Percentiles rank a stretch among this genome's conserved stretches.
phyloP scores from a whole-genome alignment of 1,140 invertebrate genomes.

The Drosophila punjabiensis region DNA sequence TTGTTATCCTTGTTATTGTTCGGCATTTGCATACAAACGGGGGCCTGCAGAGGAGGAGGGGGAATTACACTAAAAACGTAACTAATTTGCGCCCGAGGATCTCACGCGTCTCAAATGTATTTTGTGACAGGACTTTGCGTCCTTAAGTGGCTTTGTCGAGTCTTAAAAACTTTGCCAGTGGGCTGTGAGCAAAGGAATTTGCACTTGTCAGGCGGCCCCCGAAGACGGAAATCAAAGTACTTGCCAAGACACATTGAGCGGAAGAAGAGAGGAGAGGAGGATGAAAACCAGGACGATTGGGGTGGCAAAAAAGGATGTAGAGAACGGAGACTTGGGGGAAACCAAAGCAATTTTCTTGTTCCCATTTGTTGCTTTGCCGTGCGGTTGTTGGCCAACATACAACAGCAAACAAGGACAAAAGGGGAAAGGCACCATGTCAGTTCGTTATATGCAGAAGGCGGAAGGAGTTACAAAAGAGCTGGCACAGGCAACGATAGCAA shows the following conservation, averaged over 20 bases:
- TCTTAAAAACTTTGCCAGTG: constrained; percentile 27
- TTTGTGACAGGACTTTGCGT: constrained; percentile 31
- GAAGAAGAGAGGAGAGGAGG: constrained; percentile 6
- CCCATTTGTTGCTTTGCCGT: constrained; percentile 40
- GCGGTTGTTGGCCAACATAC: constrained; percentile 20
- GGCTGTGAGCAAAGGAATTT: constrained; percentile 33
- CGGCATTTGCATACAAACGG: constrained; percentile 59
- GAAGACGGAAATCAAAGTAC: constrained; percentile 50
- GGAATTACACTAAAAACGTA: constrained; percentile 66
- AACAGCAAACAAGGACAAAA: constrained; percentile 25
- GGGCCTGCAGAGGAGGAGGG: constrained; percentile 17
- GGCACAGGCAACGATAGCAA: neutral
- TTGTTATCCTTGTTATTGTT: constrained; percentile 57
- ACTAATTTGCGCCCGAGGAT: constrained; percentile 69
- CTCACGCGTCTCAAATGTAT: constrained; percentile 40
- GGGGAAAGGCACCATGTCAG: constrained; percentile 25
- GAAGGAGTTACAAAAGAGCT: neutral
- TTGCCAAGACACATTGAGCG: constrained; percentile 25
- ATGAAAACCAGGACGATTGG: constrained; percentile 1
- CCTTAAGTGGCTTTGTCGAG: constrained; percentile 45
- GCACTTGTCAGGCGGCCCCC: constrained; percentile 31
- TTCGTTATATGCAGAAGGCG: constrained; percentile 4
- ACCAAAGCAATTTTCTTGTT: constrained; percentile 38
- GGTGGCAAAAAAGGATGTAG: neutral
- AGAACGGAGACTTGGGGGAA: neutral